Evolutionary conservation across 1,140 invertebrate species (phyloP).

Genomic region (Diorhabda carinulata): DNA sequence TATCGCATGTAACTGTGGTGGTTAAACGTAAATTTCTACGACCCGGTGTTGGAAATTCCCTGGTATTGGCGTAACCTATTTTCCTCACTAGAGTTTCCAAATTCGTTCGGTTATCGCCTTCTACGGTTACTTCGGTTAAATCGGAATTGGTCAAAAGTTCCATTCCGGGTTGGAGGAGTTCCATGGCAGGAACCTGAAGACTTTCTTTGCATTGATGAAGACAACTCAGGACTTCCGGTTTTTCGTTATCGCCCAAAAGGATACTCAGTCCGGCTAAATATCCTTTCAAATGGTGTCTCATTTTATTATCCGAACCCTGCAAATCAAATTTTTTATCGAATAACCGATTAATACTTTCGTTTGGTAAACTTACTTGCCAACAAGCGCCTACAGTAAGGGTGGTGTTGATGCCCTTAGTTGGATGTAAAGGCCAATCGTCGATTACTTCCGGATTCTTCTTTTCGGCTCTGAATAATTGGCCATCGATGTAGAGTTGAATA

Average conservation of each 20-base stretch:
- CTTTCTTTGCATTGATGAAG: constrained; percentile 83
- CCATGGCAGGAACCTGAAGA: constrained; percentile 70
- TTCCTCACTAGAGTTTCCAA: constrained; percentile 82
- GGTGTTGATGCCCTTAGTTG: constrained; percentile 89
- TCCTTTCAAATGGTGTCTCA: constrained; percentile 83
- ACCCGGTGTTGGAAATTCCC: constrained; percentile 89
- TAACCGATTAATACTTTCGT: neutral
- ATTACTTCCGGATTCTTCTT: constrained; percentile 93
- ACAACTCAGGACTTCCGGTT: constrained; percentile 75
- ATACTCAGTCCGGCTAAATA: constrained; percentile 84
- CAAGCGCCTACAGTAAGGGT: constrained; percentile 93
- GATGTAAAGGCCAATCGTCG: constrained; percentile 99
- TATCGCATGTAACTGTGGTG: constrained; percentile 73
- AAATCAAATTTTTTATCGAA: neutral
- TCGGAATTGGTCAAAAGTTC: constrained; percentile 70
- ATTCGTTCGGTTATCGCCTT: constrained; percentile 84
- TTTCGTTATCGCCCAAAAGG: constrained; percentile 74
- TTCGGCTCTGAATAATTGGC: constrained; percentile 72
- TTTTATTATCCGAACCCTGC: constrained; percentile 75
- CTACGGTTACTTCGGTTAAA: constrained; percentile 85
- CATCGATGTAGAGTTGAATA: constrained; percentile 86
- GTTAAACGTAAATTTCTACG: constrained; percentile 80
- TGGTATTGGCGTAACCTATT: constrained; percentile 85
- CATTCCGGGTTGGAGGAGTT: constrained; percentile 71
- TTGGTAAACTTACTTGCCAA: constrained; percentile 76